Evolutionary conservation across 2,797 vertebrate genomes (phyloP), one percentile per base, ranked within the genome.

Genomic region (Malurus splendens): DNA sequence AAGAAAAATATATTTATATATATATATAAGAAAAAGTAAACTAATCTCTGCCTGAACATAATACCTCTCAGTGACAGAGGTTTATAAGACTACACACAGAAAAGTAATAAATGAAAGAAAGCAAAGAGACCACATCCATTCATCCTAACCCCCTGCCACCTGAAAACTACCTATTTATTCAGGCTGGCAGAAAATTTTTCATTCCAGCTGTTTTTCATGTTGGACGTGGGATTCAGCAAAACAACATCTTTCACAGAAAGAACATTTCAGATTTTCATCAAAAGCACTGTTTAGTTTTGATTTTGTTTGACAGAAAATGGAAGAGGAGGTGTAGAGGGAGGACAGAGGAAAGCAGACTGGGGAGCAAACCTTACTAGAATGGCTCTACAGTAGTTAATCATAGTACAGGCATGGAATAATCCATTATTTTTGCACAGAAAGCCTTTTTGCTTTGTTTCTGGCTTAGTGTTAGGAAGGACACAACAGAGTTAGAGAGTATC

Each of bases 121-220:
- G n/a, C 48, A 68, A 19, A 38, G 30, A 74, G 54, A 84, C 32
- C 50, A 86, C n/a, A 78, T 72, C 44, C 66, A 82, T 90, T 88
- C 61, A 91, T 72, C 41, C 54, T 77, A 86, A 62, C 12, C 28
- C 39, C 36, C 25, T 77, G 48, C 30, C 45, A 80, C 61, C 62
- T 66, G 73, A 77, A 92, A 91, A 84, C 24, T 68, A 65, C 33
- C 28, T 54, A 91, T 88, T 84, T 86, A 90, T 82, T 84, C 78
- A 61, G 27, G 33, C 23, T 78, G 65, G 41, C 66, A 87, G 68
- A 74, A 90, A 72, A 52, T 50, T 77, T 61, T 88, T 86, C 25
- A 28, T 65, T 76, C 18, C 38, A 82, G 33, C 16, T 80, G 12
- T 33, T 92, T 86, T 65, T 82, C 65, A 62, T 36, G 44, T 13